phyloP scores from a whole-genome alignment of 2,113 vertebrate genomes.

The Melanocharis versteri region DNA sequence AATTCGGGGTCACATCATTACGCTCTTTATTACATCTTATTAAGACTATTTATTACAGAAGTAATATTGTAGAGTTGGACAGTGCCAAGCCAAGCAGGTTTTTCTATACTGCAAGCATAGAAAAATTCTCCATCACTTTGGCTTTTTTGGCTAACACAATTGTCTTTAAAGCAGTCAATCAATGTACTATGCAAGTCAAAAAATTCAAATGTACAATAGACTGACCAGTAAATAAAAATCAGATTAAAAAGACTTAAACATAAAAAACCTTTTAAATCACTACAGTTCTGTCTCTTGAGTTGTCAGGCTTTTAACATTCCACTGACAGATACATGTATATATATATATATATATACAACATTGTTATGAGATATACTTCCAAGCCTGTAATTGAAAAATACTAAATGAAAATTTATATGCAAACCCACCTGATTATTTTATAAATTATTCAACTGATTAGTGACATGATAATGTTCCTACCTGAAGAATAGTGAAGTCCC shows the following conservation, averaged over 20 bases:
- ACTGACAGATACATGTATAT: not conserved
- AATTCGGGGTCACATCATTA: not conserved
- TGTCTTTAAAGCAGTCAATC: constrained; percentile 18
- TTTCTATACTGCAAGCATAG: not conserved
- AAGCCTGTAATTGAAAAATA: not conserved
- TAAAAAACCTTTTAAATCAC: not conserved
- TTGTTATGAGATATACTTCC: not conserved
- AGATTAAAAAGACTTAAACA: constrained; percentile 4
- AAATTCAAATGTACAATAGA: not conserved
- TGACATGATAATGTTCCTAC: not conserved
- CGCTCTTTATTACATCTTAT: constrained; percentile 16
- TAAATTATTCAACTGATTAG: not conserved
- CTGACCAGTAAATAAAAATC: not conserved
- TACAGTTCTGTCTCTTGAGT: not conserved
- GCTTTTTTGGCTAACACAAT: constrained; percentile 8
- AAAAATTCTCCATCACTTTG: not conserved
- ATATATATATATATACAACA: not conserved
- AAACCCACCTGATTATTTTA: not conserved
- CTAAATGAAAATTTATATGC: not conserved
- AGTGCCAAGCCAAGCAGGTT: not conserved
- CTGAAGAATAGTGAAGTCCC: not conserved
- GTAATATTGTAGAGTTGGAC: not conserved
- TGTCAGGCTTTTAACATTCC: not conserved
- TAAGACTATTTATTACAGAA: not conserved
- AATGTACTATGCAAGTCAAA: not conserved